A percentile compares a stretch with the other conserved stretches of the same genome.
phyloP scores from a whole-genome alignment of 2,797 vertebrate genomes.

The Sebastiscus albofasciatus region DNA sequence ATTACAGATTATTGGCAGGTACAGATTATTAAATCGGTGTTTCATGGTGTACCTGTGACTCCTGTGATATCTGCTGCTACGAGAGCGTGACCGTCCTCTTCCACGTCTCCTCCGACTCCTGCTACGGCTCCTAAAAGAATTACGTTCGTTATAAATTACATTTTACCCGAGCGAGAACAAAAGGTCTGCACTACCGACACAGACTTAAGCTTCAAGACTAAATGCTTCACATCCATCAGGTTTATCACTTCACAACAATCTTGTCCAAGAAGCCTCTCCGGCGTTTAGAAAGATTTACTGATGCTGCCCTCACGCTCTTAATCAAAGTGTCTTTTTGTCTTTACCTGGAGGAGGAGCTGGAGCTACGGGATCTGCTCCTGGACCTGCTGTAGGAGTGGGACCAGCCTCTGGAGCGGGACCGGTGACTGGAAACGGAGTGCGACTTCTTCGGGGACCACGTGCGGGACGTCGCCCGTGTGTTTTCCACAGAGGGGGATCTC shows the following conservation, averaged over 20 bases:
- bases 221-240: conserved; percentile 2
- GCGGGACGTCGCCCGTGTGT: conserved; percentile 79
- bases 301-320: not conserved
- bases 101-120: conserved; percentile 89
- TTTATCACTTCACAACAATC: conserved; percentile 18
- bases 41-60: conserved; percentile 79
- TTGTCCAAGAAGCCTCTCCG: not conserved
- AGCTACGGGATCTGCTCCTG: conserved; percentile 89
- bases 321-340: not conserved
- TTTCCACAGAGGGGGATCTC: conserved; percentile 82
- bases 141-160: not conserved
- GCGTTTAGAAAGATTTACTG: not conserved
- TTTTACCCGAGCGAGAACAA: not conserved
- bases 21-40: not conserved
- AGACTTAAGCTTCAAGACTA: not conserved
- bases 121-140: conserved; percentile 87
- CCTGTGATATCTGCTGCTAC: conserved; percentile 90
- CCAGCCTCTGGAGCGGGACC: conserved; percentile 82
- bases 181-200: not conserved
- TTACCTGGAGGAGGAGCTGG: conserved; percentile 92
- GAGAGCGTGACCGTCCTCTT: conserved; percentile 85
- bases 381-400: conserved; percentile 90
- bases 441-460: conserved; percentile 89
- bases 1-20: no score
- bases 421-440: conserved; percentile 86